Base-by-base conservation (phyloP, 2,797 vertebrate genomes). In the Peromyscus nudipes region DNA sequence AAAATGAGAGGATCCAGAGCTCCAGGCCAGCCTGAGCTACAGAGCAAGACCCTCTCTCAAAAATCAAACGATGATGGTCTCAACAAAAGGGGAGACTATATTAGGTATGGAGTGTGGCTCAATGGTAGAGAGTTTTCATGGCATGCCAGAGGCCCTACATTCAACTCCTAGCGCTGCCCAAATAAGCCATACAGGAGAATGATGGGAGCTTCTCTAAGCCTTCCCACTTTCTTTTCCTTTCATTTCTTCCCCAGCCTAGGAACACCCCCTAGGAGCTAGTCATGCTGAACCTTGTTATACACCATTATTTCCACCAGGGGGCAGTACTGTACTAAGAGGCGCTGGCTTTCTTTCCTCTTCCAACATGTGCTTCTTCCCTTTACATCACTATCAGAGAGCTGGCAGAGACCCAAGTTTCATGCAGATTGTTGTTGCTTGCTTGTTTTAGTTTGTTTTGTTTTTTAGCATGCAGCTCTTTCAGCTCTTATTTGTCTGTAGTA, bases 261-360 rank as follows among this genome's bases (percentile, higher is more conserved):
- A 46, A 2, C 8, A 27, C 60, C 40, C 40, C 90, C 62, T 25
- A 8, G 12, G 16, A 31, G 8, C 12, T 37, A 1, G 21, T 52
- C 21, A n/a, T 57, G 27, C 7, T 0, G 60, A 55, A 87, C 7
- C 5, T 9, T 73, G 83, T 92, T n/a, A 27, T 89, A 84, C n/a
- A 43, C 49, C 71, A 77, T 25, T 2, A 34, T 52, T 10, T 71
- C 96, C 96, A 97, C 80, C 23, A 92, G 94, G 93, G 60, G 96
- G 95, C 96, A 97, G 87, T 84, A 95, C 64, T 3, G 9, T 3
- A 8, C 3, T 16, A 88, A 40, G n/a, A n/a, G 52, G 49, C 29
- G 2, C 23, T 8, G 3, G 75, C 49, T 23, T 10, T 34, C 3
- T 60, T 3, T 21, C 55, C 40, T 31, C 17, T 9, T 12, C 17